A percentile compares a stretch with the other conserved stretches of the same genome.
phyloP scores from a whole-genome alignment of 2,888 invertebrate genomes.

The Drosophila algonquin region DNA sequence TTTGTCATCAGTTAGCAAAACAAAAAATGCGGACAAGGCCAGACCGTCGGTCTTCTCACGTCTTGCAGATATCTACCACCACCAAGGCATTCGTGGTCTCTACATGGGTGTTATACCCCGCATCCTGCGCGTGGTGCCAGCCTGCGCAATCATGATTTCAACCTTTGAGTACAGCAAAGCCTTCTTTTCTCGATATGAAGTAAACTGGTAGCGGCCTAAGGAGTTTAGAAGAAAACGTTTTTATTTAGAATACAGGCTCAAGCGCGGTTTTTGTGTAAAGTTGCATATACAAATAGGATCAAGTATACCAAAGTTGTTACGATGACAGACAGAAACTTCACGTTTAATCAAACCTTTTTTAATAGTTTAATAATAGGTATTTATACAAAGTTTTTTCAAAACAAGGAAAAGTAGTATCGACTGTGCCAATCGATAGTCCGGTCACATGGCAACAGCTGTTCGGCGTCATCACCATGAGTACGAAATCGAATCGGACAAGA shows the following conservation, averaged over 20 bases:
- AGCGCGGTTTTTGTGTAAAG: background rate
- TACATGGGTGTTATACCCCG: slow-evolving; percentile 62
- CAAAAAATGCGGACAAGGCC: background rate
- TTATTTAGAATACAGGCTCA: too few relatives aligned
- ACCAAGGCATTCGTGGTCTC: slow-evolving; percentile 57
- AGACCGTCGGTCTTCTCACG: slow-evolving; percentile 51
- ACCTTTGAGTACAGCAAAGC: slow-evolving; percentile 72
- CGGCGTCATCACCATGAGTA: slow-evolving; percentile 6
- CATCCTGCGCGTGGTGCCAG: slow-evolving; percentile 68
- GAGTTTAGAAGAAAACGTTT: background rate
- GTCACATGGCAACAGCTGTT: slow-evolving; percentile 45
- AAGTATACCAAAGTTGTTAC: slow-evolving; percentile 1
- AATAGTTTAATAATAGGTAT: too few relatives aligned
- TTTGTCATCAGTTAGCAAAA: background rate
- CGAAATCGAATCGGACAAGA: slow-evolving; percentile 15
- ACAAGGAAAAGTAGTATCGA: background rate
- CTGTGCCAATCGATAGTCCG: background rate
- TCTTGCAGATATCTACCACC: slow-evolving; percentile 46
- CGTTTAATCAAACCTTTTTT: too few relatives aligned
- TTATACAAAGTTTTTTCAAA: background rate
- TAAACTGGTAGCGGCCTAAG: slow-evolving; percentile 49
- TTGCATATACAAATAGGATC: background rate
- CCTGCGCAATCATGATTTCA: slow-evolving; percentile 73
- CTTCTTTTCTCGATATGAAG: slow-evolving; percentile 57
- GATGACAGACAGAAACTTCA: background rate